phyloP scores from a whole-genome alignment of 2,797 vertebrate genomes.

The Cygnus olor region DNA sequence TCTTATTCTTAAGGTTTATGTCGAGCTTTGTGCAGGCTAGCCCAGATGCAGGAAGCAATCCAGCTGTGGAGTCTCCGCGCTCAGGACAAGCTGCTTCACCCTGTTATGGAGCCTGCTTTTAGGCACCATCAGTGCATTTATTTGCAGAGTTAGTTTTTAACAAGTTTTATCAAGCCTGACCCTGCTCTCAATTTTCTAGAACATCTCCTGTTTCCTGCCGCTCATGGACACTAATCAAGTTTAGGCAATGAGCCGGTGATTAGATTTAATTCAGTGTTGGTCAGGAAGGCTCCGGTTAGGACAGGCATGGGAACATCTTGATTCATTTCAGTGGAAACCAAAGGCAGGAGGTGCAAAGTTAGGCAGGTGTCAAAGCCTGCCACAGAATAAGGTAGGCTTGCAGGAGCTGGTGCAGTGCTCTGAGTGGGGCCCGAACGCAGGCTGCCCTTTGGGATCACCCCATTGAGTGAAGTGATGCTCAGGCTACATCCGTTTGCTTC shows the following conservation, averaged over 20 bases:
- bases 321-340: background rate
- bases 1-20: background rate
- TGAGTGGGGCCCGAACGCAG: background rate
- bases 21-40: background rate
- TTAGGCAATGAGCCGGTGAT: background rate
- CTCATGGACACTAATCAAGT: background rate
- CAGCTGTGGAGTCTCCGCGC: background rate
- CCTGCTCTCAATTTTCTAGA: background rate
- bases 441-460: background rate
- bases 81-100: background rate
- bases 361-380: background rate
- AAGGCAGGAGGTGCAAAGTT: background rate
- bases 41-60: background rate
- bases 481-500: background rate
- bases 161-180: background rate
- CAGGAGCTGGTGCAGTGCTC: background rate
- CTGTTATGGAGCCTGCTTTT: background rate
- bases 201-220: slow-evolving; percentile 6
- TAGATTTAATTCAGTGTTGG: background rate
- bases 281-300: background rate
- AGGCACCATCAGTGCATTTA: background rate
- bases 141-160: slow-evolving; percentile 16
- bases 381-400: background rate
- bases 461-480: background rate
- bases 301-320: background rate